Evolutionary conservation across 2,888 invertebrate species (phyloP).

Genomic region (Drosophila acutilabella): DNA sequence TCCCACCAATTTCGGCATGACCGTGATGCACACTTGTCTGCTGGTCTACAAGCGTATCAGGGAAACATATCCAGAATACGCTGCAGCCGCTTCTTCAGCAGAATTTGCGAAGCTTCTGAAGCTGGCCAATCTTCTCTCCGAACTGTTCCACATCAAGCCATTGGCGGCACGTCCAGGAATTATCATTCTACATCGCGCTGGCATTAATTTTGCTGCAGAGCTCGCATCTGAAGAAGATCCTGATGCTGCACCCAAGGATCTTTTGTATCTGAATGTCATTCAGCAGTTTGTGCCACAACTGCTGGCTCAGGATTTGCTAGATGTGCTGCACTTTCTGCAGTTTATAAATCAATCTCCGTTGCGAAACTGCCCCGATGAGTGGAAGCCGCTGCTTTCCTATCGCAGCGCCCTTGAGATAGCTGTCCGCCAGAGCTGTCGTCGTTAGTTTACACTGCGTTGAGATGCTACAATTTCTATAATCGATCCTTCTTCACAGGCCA

Average conservation of each 20-base stretch:
- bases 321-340: conserved; percentile 27
- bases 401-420: conserved; percentile 26
- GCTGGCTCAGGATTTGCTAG: conserved; percentile 49
- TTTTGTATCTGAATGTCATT: conserved; percentile 42
- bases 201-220: conserved; percentile 52
- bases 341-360: conserved; percentile 18
- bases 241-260: conserved; percentile 23
- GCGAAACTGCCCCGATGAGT: conserved; percentile 12
- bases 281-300: conserved; percentile 57
- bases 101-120: conserved; percentile 37
- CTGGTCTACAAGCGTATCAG: conserved; percentile 31
- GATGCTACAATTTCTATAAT: background rate
- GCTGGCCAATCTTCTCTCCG: conserved; percentile 41
- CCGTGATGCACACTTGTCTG: conserved; percentile 60
- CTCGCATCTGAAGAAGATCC: background rate
- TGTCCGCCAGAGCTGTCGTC: conserved; percentile 18
- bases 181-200: conserved; percentile 49
- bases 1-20: conserved; percentile 59
- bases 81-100: conserved; percentile 1
- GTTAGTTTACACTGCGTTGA: conserved; percentile 24
- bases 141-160: conserved; percentile 27
- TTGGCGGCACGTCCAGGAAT: conserved; percentile 40
- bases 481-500: conserved; percentile 20
- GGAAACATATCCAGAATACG: background rate
- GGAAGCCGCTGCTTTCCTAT: conserved; percentile 46